Evolutionary conservation across 2,797 vertebrate genomes (phyloP), one percentile per base, ranked within the genome.

Genomic region (Mus caroli): DNA sequence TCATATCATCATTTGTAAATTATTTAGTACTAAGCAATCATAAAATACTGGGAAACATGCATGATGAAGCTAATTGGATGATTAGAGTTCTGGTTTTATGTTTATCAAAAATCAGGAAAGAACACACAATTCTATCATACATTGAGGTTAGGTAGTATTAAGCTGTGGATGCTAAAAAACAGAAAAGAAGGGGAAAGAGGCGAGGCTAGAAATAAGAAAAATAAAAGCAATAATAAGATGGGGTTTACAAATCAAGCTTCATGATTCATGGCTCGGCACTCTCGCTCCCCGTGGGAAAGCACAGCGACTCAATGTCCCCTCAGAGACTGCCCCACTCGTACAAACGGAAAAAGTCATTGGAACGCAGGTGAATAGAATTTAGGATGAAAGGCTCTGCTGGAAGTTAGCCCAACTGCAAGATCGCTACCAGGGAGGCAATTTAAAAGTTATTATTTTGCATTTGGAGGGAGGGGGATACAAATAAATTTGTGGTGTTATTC

Each of bases 401-500:
- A 62, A 76, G 40, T 92, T 77, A 22, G 6, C 82, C 90, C 15
- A 90, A 50, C 64, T 73, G 50, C 92, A 92, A 64, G n/a, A 37
- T 86, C 10, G 22, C 87, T 85, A 84, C 20, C 40, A 69, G 84
- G 37, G 92, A 92, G 73, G 67, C 52, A 58, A 88, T 82, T 95
- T 73, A 80, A 96, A 91, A 94, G 24, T 87, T 93, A 83, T 10
- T 91, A 46, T 90, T 97, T 43, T 90, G 40, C 46, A 82, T 84
- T 92, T 58, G 54, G 60, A 86, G 84, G 52, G n/a, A 73, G 64
- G 60, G 54, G 89, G 91, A 96, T 52, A 84, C 67, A 94, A 75
- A 84, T 83, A 26, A 40, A 84, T 94, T 90, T 92, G 97, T 76
- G 88, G 40, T 62, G 8, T 86, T 91, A 94, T 71, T 96, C 96